Conservation (phyloP, 2,888 invertebrate genomes). For the Troglohyphantes excavatus region DNA sequence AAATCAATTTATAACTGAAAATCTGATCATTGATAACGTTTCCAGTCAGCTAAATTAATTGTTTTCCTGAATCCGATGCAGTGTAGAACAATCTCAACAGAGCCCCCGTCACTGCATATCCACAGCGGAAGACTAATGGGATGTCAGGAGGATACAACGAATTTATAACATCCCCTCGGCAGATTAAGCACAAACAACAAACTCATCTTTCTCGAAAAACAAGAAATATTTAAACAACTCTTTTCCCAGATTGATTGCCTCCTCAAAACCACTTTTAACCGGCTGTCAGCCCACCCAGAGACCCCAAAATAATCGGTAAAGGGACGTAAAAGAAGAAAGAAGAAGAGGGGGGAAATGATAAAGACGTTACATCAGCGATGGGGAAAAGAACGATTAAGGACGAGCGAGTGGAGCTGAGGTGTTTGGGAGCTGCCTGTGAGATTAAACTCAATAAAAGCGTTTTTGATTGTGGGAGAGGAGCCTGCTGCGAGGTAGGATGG, state of each 20-base stretch:
- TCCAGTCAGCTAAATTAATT: too few species aligned
- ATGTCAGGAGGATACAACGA: neutral
- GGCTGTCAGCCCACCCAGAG: slow-evolving; percentile 41
- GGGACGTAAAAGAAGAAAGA: neutral
- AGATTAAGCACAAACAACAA: neutral
- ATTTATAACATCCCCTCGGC: slow-evolving; percentile 4
- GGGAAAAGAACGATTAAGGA: slow-evolving; percentile 74
- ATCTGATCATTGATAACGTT: too few species aligned
- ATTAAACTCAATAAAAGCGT: slow-evolving; percentile 79
- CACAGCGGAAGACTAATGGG: neutral
- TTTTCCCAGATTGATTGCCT: slow-evolving; percentile 66
- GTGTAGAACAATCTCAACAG: neutral
- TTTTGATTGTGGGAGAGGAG: slow-evolving; percentile 78
- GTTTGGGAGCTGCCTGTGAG: slow-evolving; percentile 78
- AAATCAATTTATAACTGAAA: too few species aligned
- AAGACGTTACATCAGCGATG: slow-evolving; percentile 61
- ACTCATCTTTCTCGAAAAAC: neutral
- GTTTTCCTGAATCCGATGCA: too few species aligned
- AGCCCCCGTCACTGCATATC: neutral
- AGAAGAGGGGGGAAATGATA: slow-evolving; percentile 58
- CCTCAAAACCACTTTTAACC: slow-evolving; percentile 66
- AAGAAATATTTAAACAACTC: slow-evolving; percentile 51
- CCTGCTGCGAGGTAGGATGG: slow-evolving; percentile 69
- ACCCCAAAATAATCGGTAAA: slow-evolving; percentile 30
- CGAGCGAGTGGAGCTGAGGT: slow-evolving; percentile 71